These are phyloP conservation scores for Leptopterna dolabrata DNA, from an alignment of 2,888 invertebrate species.

Conservation along the genomic window DNA sequence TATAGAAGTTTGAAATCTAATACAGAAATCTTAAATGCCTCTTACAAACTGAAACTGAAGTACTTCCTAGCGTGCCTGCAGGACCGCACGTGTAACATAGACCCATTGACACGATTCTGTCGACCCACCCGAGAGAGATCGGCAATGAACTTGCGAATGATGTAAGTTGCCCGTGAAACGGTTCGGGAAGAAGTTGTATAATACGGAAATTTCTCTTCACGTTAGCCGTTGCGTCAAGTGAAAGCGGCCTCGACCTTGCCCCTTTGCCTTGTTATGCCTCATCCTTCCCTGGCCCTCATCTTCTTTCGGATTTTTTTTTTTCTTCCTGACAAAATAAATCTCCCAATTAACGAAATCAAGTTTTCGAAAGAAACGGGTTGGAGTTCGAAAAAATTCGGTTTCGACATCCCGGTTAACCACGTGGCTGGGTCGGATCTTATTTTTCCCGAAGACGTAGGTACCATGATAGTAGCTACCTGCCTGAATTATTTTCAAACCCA, in stretches of 20 bases:
- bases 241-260: constrained; percentile 46
- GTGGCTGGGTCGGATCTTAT: background rate
- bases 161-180: constrained; percentile 27
- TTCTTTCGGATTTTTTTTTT: background rate
- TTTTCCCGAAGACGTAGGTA: no score
- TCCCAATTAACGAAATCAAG: background rate
- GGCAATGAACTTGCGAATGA: constrained; percentile 17
- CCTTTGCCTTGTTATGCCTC: background rate
- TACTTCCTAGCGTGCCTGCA: no score
- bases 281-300: background rate
- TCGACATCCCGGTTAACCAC: background rate
- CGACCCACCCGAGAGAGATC: constrained; percentile 10
- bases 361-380: background rate
- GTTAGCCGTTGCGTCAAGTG: constrained; percentile 30
- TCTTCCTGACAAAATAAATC: background rate
- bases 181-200: constrained; percentile 21
- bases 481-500: no score
- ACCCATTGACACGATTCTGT: constrained; percentile 12
- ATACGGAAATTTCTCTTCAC: constrained; percentile 13
- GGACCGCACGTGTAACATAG: background rate
- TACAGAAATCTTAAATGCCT: no score
- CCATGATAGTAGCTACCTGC: no score
- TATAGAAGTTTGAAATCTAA: no score
- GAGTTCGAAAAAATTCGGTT: background rate
- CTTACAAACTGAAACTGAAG: no score